Evolutionary conservation across 2,113 vertebrate species (phyloP).

Genomic region (Halichoerus grypus): DNA sequence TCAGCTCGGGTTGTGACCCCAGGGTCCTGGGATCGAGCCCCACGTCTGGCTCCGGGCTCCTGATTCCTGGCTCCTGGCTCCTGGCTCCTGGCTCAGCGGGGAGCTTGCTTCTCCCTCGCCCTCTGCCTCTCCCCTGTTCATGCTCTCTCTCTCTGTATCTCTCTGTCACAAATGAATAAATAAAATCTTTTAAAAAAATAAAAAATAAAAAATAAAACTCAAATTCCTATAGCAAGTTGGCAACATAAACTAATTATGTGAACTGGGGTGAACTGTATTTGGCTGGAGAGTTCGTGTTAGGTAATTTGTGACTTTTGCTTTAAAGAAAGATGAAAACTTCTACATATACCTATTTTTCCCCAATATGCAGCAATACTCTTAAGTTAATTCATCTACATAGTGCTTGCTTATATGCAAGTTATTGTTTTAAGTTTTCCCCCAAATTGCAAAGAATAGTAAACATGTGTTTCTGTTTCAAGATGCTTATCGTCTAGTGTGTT

Average conservation of each 20-base stretch:
- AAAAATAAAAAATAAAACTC: not conserved
- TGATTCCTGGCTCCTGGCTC: no score
- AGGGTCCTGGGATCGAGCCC: no score
- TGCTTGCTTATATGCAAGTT: not conserved
- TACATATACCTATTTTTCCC: not conserved
- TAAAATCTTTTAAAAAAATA: no score
- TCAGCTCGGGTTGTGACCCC: no score
- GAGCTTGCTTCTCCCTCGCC: no score
- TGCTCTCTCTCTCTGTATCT: no score
- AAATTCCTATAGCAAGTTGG: not conserved
- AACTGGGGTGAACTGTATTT: not conserved
- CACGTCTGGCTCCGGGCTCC: no score
- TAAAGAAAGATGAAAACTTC: not conserved
- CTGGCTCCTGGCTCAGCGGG: no score
- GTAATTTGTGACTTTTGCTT: not conserved
- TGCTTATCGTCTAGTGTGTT: not conserved
- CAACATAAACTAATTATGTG: not conserved
- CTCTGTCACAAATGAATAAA: no score
- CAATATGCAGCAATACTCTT: not conserved
- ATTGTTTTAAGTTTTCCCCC: not conserved
- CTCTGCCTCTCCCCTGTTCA: no score
- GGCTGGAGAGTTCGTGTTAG: not conserved
- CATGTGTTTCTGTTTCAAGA: not conserved
- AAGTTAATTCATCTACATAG: not conserved
- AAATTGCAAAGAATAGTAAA: not conserved